Base-by-base conservation (phyloP, 35 echinoderm and acorn worm species). In the Amphiura filiformis region DNA sequence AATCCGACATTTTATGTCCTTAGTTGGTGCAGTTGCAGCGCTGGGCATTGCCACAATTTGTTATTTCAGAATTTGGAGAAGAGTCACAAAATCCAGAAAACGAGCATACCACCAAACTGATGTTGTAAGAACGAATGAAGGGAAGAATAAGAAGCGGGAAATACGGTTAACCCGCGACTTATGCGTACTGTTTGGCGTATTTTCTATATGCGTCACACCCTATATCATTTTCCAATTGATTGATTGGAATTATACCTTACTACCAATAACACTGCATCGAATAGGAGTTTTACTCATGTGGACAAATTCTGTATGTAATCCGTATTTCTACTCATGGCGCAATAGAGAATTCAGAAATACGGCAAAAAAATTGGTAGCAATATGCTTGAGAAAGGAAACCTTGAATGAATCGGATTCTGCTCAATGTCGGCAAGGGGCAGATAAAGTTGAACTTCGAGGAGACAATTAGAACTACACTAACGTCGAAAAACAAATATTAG, bases 231-330 rank as follows among this genome's bases (percentile, higher is more conserved):
- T 70, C 61, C 61, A 70, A n/a, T 23, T 70, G 7, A 70, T 70
- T 13, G 61, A 70, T 30, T 70, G 61, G 61, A 70, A 70, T n/a
- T 70, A 15, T 70, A 70, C 7, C 1, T 4, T 70, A 70, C 28
- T 70, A 30, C 61, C 61, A 70, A 70, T 70, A 15, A 4, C 26
- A n/a, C 7, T 30, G 4, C 61, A 70, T 70, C 61, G 61, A 70
- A 30, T 70, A 15, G 28, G 61, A 4, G 61, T 70, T 70, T 70
- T 70, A n/a, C 61, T 70, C 26, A 70, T 70, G 61, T 70, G 61
- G 61, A 70, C 61, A 70, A 70, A 70, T n/a, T 70, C 61, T 70
- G 61, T 70, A 15, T 70, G 61, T 30, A 70, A 70, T 70, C 61
- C 61, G 26, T 70, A 26, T 70, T 70, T 18, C 28, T 70, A 70